Conservation (phyloP, 2,888 invertebrate genomes). For the Drosophila anomalata region DNA sequence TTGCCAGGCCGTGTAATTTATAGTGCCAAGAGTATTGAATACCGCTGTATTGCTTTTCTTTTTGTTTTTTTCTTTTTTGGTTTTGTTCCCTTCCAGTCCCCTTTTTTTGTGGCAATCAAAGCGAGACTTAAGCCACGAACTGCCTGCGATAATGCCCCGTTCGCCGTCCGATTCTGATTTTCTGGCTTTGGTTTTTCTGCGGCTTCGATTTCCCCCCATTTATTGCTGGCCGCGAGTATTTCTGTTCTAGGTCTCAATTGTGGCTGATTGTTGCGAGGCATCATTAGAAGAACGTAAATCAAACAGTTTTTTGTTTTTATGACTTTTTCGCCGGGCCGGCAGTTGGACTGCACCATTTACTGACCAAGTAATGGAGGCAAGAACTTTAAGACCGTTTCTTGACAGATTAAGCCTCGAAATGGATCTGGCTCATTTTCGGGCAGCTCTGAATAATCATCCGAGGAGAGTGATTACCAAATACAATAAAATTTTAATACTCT, state of each 20-base stretch:
- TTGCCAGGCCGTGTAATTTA: conserved; percentile 69
- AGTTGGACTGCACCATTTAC: conserved; percentile 37
- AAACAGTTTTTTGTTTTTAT: conserved; percentile 49
- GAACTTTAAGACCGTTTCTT: conserved; percentile 11
- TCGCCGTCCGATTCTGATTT: conserved; percentile 24
- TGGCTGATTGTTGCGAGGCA: conserved; percentile 63
- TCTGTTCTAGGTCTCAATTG: conserved; percentile 54
- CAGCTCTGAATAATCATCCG: background rate
- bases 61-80: conserved; percentile 8
- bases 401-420: conserved; percentile 21
- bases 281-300: conserved; percentile 74
- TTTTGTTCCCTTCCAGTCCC: conserved; percentile 14
- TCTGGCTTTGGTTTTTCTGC: conserved; percentile 18
- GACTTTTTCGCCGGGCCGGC: conserved; percentile 27
- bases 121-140: conserved; percentile 64
- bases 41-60: conserved; percentile 32
- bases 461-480: background rate
- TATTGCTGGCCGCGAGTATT: conserved; percentile 40
- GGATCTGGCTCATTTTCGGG: conserved; percentile 7
- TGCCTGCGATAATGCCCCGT: conserved; percentile 34
- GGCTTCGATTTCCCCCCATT: conserved; percentile 47
- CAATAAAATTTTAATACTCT: background rate
- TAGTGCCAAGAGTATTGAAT: conserved; percentile 69
- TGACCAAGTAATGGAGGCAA: conserved; percentile 22
- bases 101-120: conserved; percentile 58